Percentiles rank a stretch among this genome's conserved stretches.
Evolutionary conservation across 1,140 invertebrate genomes (phyloP).

Genomic region (Cylas formicarius): DNA sequence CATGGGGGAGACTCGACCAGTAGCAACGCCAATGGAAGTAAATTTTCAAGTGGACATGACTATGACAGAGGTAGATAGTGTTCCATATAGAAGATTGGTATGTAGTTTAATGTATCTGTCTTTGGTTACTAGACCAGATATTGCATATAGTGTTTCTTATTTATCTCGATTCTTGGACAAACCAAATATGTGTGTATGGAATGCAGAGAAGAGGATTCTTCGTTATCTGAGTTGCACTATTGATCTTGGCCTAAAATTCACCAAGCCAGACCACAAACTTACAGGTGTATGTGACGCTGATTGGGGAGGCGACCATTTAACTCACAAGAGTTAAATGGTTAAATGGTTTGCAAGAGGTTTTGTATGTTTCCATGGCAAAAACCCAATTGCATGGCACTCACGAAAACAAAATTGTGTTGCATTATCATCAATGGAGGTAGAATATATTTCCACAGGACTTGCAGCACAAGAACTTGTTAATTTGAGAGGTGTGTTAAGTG

Average conservation of each 20-base stretch:
- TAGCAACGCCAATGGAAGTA: conserved; percentile 29
- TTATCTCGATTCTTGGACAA: conserved; percentile 28
- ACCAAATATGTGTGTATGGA: conserved; percentile 25
- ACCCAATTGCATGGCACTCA: conserved; percentile 33
- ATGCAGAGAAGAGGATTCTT: conserved; percentile 29
- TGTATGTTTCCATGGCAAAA: conserved; percentile 22
- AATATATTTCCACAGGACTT: conserved; percentile 37
- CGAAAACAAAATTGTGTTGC: conserved; percentile 36
- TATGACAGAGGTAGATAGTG: conserved; percentile 10
- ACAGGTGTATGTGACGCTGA: conserved; percentile 4
- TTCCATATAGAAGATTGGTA: conserved; percentile 20
- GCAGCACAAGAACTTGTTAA: conserved; percentile 29
- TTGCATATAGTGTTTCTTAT: conserved; percentile 27
- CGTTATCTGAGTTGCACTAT: conserved; percentile 30
- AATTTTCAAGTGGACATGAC: conserved; percentile 5
- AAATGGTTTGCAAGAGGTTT: conserved; percentile 21
- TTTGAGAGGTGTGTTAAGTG: conserved; percentile 34
- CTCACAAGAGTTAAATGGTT: too few species aligned
- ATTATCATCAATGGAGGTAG: conserved; percentile 41
- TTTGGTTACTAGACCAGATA: conserved; percentile 27
- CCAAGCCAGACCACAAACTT: conserved; percentile 17
- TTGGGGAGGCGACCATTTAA: conserved; percentile 4
- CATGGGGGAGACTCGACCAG: too few species aligned
- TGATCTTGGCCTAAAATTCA: too few species aligned
- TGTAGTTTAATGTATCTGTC: conserved; percentile 26